phyloP scores from a whole-genome alignment of 1,140 invertebrate genomes.

The Armadillidium nasatum region DNA sequence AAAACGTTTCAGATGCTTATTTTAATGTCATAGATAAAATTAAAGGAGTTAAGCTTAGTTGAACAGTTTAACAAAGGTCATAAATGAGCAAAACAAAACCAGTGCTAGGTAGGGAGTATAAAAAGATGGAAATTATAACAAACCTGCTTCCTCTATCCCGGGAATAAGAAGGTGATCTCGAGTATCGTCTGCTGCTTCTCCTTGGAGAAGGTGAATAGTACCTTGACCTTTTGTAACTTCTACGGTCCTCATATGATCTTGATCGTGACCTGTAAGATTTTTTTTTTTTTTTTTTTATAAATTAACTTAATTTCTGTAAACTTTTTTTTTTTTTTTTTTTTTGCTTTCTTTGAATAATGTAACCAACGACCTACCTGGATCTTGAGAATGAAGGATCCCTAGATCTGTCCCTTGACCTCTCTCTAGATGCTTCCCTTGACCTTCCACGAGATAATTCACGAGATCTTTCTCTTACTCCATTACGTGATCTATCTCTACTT shows the following conservation, averaged over 20 bases:
- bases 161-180: background rate
- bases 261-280: background rate
- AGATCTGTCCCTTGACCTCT: background rate
- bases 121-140: too few species aligned
- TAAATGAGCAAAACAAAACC: too few species aligned
- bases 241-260: background rate
- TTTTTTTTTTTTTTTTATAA: too few species aligned
- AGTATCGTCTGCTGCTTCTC: background rate
- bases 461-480: background rate
- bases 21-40: too few species aligned
- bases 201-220: background rate
- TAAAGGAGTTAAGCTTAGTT: too few species aligned
- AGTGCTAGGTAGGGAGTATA: too few species aligned
- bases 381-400: background rate
- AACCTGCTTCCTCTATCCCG: background rate
- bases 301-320: too few species aligned
- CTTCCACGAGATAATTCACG: background rate
- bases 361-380: background rate
- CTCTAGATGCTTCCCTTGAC: background rate
- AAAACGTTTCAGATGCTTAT: too few species aligned
- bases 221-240: slow-evolving; percentile 1
- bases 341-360: too few species aligned
- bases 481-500: background rate
- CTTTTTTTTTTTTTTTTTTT: too few species aligned
- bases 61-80: too few species aligned